A percentile compares a stretch with the other conserved stretches of the same genome.
Evolutionary conservation across 2,797 vertebrate species (phyloP).

Genomic region (Alcedo atthis): DNA sequence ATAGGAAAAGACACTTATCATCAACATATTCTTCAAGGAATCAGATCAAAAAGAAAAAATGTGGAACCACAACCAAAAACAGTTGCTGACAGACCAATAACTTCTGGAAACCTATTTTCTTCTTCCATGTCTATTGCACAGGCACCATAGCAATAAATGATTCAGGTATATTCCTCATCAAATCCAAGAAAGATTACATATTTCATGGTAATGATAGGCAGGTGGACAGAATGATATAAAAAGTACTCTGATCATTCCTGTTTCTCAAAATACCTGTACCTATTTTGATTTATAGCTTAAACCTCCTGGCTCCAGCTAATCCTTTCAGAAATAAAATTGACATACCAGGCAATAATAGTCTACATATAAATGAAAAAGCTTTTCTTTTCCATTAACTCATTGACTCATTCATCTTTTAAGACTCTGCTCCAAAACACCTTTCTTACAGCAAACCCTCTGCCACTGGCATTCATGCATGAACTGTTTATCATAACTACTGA

Average conservation of each 20-base stretch:
- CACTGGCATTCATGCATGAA: background rate
- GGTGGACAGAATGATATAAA: background rate
- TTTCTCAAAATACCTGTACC: background rate
- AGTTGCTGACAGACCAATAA: background rate
- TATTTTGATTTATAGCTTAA: slow-evolving; percentile 21
- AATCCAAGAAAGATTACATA: background rate
- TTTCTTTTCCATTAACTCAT: background rate
- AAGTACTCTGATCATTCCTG: background rate
- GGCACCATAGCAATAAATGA: background rate
- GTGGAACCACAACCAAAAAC: background rate
- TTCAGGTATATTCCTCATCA: background rate
- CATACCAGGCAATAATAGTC: background rate
- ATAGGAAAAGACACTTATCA: background rate
- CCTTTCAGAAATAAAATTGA: slow-evolving; percentile 14
- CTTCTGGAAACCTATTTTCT: background rate
- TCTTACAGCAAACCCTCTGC: background rate
- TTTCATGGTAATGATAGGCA: background rate
- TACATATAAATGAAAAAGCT: background rate
- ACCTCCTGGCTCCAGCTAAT: background rate
- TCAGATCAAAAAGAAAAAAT: background rate
- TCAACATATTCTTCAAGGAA: background rate
- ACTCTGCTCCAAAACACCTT: fast-evolving
- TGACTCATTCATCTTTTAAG: background rate
- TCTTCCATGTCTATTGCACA: background rate
- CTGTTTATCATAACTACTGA: background rate